A percentile compares a stretch with the other conserved stretches of the same genome.
phyloP scores from a whole-genome alignment of 1,140 invertebrate species.

The Phortica variegata region DNA sequence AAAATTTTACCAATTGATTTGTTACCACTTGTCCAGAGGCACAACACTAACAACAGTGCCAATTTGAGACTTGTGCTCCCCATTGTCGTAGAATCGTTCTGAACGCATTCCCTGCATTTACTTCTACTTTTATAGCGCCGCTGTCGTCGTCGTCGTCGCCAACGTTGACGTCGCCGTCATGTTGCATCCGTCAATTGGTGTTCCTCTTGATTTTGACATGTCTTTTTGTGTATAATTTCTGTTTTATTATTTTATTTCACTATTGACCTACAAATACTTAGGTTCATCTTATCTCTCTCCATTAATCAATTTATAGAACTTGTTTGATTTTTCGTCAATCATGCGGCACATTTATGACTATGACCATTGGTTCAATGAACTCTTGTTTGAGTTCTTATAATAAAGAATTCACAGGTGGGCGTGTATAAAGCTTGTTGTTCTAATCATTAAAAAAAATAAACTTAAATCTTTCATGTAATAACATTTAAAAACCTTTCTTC shows the following conservation, averaged over 20 bases:
- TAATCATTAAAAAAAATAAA: slow-evolving; percentile 1
- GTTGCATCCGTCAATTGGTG: slow-evolving; percentile 14
- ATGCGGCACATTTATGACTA: too few relatives aligned
- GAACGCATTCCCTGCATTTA: slow-evolving; percentile 14
- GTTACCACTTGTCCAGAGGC: background rate
- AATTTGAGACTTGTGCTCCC: slow-evolving; percentile 16
- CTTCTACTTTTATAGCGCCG: slow-evolving; percentile 36
- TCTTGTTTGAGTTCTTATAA: slow-evolving; percentile 5
- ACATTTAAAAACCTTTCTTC: too few relatives aligned
- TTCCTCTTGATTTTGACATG: slow-evolving; percentile 31
- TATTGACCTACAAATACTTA: slow-evolving; percentile 10
- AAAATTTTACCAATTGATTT: background rate
- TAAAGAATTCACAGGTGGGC: background rate
- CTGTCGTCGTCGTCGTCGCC: too few relatives aligned
- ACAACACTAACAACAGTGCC: slow-evolving; percentile 22
- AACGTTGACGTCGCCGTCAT: slow-evolving; percentile 9
- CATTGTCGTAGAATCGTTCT: slow-evolving; percentile 37
- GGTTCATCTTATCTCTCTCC: slow-evolving; percentile 12
- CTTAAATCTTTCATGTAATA: slow-evolving; percentile 3
- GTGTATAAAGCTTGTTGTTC: background rate
- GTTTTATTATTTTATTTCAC: slow-evolving; percentile 16
- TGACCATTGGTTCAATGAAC: slow-evolving; percentile 30
- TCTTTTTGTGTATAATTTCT: slow-evolving; percentile 24
- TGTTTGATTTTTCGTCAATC: slow-evolving; percentile 19
- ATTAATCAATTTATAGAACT: slow-evolving; percentile 37